A percentile compares a stretch with the other conserved stretches of the same genome.
Evolutionary conservation across 2,797 vertebrate species (phyloP).

Genomic region (Myotis myotis): DNA sequence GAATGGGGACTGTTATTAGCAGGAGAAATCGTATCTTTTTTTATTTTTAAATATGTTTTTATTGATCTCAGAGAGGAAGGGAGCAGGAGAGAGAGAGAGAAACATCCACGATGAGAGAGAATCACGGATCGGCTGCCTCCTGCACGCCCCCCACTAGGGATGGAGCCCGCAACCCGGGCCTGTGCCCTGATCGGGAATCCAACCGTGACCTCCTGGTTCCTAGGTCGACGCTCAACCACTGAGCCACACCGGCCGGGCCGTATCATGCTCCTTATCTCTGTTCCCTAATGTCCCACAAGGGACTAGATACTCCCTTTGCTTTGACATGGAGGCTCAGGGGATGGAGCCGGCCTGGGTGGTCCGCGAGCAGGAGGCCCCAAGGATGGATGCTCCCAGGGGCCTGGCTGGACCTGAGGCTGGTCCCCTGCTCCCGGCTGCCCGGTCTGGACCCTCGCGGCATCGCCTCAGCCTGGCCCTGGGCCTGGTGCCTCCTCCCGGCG

Average conservation of each 20-base stretch:
- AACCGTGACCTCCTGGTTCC: too few species aligned
- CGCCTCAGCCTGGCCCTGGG: background rate
- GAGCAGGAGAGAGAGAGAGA: too few species aligned
- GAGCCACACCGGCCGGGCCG: rapidly evolving
- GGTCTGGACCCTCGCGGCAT: rapidly evolving
- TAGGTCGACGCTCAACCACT: too few species aligned
- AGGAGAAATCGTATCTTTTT: background rate
- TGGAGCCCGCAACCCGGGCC: rapidly evolving
- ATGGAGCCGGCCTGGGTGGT: too few species aligned
- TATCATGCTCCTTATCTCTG: rapidly evolving
- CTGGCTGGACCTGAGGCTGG: background rate
- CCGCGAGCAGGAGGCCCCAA: rapidly evolving
- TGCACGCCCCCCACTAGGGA: too few species aligned
- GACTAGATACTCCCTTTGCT: rapidly evolving
- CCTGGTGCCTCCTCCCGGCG: background rate
- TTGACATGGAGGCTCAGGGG: background rate
- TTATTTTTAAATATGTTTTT: too few species aligned
- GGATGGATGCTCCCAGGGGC: rapidly evolving
- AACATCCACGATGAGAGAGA: too few species aligned
- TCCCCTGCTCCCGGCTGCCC: rapidly evolving
- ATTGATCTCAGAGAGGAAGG: too few species aligned
- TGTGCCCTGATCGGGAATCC: too few species aligned
- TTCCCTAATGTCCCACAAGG: background rate
- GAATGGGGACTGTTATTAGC: too few species aligned
- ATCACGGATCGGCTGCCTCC: too few species aligned